Percentiles rank a stretch among this genome's conserved stretches.
Conservation (phyloP, 2,113 vertebrate species). For the Nothocercus julius region DNA sequence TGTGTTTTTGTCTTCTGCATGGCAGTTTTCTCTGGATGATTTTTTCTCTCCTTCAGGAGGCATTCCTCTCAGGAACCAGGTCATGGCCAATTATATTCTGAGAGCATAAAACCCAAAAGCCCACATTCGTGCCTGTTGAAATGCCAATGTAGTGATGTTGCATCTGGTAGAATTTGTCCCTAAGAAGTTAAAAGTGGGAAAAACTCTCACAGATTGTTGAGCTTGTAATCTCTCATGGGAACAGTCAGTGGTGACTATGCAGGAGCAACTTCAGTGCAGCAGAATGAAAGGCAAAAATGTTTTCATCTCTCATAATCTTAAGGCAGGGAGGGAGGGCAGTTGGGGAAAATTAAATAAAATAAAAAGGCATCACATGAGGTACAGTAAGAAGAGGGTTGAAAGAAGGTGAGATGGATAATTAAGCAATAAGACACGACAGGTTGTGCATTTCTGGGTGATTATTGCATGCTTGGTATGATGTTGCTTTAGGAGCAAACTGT, state of each 20-base stretch:
- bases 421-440: constrained; percentile 60
- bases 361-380: background rate
- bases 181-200: background rate
- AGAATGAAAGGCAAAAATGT: constrained; percentile 15
- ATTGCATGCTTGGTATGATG: constrained; percentile 11
- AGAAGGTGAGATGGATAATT: constrained; percentile 63
- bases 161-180: background rate
- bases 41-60: background rate
- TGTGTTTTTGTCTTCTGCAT: background rate
- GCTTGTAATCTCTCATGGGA: background rate
- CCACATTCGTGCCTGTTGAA: background rate
- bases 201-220: background rate
- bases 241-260: background rate
- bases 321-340: background rate
- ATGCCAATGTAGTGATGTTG: background rate
- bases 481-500: constrained; percentile 2
- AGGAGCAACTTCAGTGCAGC: background rate
- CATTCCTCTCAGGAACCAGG: background rate
- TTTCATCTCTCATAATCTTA: background rate
- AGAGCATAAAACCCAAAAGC: background rate
- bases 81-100: background rate
- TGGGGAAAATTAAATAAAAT: constrained; percentile 1
- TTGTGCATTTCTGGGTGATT: constrained; percentile 40
- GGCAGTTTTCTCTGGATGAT: background rate
- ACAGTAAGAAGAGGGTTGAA: constrained; percentile 17